Evolutionary conservation across 2,113 vertebrate species (phyloP).

Genomic region (Muntiacus muntjak): DNA sequence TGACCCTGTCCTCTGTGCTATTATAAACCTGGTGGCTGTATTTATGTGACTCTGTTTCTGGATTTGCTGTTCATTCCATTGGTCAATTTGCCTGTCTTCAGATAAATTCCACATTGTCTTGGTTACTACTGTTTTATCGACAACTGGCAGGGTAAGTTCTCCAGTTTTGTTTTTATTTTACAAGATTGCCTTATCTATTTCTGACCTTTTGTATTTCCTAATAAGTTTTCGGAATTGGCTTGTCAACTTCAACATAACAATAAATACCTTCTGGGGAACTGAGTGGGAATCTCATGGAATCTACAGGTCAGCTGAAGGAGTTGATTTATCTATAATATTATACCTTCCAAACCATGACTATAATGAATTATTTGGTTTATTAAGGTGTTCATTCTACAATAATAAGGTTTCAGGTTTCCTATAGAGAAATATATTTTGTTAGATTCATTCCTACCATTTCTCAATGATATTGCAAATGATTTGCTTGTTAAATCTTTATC

Average conservation of each 20-base stretch:
- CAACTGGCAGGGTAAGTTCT: neutral
- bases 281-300: neutral
- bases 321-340: accelerated
- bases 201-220: neutral
- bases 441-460: neutral
- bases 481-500: neutral
- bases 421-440: neutral
- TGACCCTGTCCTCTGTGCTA: accelerated
- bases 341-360: neutral
- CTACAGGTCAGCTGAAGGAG: no score
- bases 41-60: neutral
- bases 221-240: neutral
- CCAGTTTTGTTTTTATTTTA: neutral
- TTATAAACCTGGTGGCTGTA: neutral
- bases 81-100: neutral
- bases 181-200: neutral
- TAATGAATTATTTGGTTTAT: neutral
- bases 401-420: neutral
- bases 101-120: neutral
- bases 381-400: neutral
- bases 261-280: neutral
- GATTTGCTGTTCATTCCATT: neutral
- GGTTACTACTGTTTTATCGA: neutral
- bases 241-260: neutral
- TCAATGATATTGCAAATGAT: neutral